These are phyloP conservation scores for Sciurus carolinensis DNA, from an alignment of 2,797 vertebrate genomes.

Conservation along the genomic window DNA sequence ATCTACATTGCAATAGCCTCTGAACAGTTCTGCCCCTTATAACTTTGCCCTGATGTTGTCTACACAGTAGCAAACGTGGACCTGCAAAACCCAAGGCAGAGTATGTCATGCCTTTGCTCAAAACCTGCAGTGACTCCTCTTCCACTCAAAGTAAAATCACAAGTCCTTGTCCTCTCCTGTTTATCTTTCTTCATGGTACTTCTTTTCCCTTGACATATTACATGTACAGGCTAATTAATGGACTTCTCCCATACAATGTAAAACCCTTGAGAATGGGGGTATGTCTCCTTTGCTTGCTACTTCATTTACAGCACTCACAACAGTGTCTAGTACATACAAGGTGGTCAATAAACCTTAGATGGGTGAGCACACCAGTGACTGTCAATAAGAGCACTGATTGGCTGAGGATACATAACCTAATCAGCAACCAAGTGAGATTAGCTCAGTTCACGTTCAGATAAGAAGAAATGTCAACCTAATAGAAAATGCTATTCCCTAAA, in stretches of 20 bases:
- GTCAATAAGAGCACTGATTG: not conserved
- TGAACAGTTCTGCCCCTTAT: rapidly evolving
- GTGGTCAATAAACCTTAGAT: not conserved
- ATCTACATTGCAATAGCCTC: not conserved
- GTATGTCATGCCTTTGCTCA: not conserved
- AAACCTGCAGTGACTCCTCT: not conserved
- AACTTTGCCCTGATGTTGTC: not conserved
- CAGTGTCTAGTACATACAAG: not conserved
- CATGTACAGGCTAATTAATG: not conserved
- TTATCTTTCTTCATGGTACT: not conserved
- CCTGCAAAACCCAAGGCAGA: not conserved
- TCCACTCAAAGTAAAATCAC: not conserved
- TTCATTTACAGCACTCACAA: not conserved
- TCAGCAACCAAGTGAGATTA: not conserved
- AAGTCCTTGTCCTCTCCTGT: not conserved
- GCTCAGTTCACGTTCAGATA: not conserved
- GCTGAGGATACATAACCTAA: not conserved
- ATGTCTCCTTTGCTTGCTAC: not conserved
- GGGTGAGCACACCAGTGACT: not conserved
- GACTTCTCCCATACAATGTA: not conserved
- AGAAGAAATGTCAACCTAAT: slow-evolving; percentile 17
- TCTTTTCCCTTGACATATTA: not conserved
- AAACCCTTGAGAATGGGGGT: not conserved
- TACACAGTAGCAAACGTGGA: rapidly evolving
- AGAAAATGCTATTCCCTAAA: not conserved